Conservation (phyloP, 2,113 vertebrate species). For the Alosa alosa region DNA sequence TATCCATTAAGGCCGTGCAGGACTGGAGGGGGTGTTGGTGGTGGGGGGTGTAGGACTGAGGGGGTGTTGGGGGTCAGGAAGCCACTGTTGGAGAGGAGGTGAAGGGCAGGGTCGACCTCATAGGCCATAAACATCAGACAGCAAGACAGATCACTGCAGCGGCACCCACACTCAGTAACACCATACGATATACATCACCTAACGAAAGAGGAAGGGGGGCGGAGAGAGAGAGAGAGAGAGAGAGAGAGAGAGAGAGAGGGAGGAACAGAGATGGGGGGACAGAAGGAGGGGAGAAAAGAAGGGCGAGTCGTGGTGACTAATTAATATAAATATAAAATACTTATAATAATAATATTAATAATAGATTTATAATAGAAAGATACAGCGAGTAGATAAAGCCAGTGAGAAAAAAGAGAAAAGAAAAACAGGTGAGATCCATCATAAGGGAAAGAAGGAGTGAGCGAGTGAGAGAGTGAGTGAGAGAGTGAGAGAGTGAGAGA, state of each 20-base stretch:
- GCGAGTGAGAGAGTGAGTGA: too few relatives aligned
- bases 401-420: background rate
- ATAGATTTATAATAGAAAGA: background rate
- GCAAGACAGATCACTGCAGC: conserved; percentile 3
- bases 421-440: background rate
- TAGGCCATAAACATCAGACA: conserved; percentile 6
- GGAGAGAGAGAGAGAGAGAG: background rate
- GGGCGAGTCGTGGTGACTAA: background rate
- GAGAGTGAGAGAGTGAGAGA: too few relatives aligned
- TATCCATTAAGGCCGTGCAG: background rate
- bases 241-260: background rate
- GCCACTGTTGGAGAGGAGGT: conserved; percentile 1
- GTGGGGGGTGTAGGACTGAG: background rate
- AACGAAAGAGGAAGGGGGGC: background rate
- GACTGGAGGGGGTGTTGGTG: background rate
- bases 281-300: conserved; percentile 24
- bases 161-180: background rate
- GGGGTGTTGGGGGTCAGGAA: background rate
- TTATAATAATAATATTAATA: background rate
- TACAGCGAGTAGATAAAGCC: background rate
- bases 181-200: conserved; percentile 34
- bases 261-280: conserved; percentile 19
- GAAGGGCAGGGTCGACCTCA: background rate
- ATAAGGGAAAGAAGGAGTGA: background rate
- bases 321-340: too few relatives aligned